phyloP scores from a whole-genome alignment of 2,888 invertebrate genomes.

The Diloba caeruleocephala region DNA sequence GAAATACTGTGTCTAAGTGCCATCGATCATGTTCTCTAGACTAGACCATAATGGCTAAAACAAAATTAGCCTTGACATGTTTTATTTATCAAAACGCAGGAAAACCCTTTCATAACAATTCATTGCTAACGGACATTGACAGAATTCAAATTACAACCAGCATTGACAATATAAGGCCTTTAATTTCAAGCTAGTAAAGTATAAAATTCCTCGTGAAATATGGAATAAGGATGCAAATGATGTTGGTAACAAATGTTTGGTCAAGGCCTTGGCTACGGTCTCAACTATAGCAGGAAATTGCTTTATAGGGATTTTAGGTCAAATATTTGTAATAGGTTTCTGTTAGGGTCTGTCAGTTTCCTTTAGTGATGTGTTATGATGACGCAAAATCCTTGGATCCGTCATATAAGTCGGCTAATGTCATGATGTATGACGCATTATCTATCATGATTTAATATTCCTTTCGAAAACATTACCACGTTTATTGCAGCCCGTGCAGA shows the following conservation, averaged over 20 bases:
- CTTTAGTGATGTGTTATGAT: not conserved
- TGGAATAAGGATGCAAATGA: not conserved
- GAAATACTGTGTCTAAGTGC: no score
- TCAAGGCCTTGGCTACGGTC: slow-evolving; percentile 16
- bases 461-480: no score
- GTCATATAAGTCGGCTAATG: not conserved
- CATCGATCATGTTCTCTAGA: not conserved
- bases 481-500: no score
- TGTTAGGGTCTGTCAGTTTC: slow-evolving; percentile 5
- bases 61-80: slow-evolving; percentile 10
- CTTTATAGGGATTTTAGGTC: slow-evolving; percentile 21
- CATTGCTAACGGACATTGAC: not conserved
- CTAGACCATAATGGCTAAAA: not conserved
- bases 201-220: slow-evolving; percentile 1
- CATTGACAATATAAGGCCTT: not conserved
- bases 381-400: not conserved
- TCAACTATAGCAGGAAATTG: slow-evolving; percentile 29
- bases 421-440: no score
- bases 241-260: slow-evolving; percentile 10
- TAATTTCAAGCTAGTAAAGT: not conserved
- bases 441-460: no score
- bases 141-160: not conserved
- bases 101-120: slow-evolving; percentile 8
- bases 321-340: slow-evolving; percentile 18
- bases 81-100: slow-evolving; percentile 16